Evolutionary conservation across 2,797 vertebrate species (phyloP).

Genomic region (Perodicticus potto): DNA sequence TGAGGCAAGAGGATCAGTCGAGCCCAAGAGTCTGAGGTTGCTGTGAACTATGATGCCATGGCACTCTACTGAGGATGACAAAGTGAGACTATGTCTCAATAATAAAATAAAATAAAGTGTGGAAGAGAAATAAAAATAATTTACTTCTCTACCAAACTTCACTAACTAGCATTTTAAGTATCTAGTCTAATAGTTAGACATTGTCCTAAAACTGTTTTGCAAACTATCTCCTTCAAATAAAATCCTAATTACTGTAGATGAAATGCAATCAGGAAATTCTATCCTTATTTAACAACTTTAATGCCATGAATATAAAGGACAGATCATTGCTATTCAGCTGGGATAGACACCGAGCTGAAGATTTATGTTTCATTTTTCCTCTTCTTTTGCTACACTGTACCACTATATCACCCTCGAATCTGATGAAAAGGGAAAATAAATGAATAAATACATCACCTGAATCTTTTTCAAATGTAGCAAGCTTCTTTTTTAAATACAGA

Average conservation of each 20-base stretch:
- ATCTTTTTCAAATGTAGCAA: conserved; percentile 35
- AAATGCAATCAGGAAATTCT: conserved; percentile 31
- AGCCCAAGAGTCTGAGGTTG: no score
- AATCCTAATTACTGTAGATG: conserved; percentile 31
- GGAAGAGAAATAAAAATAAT: background rate
- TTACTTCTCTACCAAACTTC: background rate
- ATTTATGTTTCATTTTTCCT: conserved; percentile 21
- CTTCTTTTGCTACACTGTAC: background rate
- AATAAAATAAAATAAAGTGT: background rate
- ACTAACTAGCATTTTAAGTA: conserved; percentile 35
- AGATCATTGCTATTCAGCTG: conserved; percentile 5
- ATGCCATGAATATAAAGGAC: background rate
- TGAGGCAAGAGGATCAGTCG: no score
- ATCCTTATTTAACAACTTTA: conserved; percentile 42
- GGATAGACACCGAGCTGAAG: background rate
- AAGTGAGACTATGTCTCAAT: no score
- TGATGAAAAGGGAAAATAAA: background rate
- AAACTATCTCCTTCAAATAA: conserved; percentile 30
- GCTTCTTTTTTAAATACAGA: conserved; percentile 31
- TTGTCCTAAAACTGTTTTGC: no score
- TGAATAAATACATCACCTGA: background rate
- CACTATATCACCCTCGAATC: conserved; percentile 2
- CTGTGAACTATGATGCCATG: no score
- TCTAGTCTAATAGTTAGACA: background rate
- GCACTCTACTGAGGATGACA: no score